Evolutionary conservation across 2,888 invertebrate species (phyloP).

Genomic region (Bedellia somnulentella): DNA sequence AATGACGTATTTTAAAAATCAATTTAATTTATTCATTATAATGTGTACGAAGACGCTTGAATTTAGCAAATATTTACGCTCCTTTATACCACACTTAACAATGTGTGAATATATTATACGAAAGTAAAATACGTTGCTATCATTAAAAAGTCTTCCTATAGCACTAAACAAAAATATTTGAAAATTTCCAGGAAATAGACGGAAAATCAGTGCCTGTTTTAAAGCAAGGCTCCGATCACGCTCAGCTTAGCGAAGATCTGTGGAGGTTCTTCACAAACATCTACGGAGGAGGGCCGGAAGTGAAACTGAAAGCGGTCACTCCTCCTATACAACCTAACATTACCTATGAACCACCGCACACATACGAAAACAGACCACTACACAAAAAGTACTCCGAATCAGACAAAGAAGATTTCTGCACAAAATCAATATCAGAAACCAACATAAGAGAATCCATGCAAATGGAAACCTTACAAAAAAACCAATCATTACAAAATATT

Average conservation of each 20-base stretch:
- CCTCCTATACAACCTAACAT: too few relatives aligned
- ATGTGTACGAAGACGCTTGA: neutral
- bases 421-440: conserved; percentile 37
- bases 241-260: conserved; percentile 79
- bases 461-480: conserved; percentile 34
- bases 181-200: conserved; percentile 42
- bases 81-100: too few relatives aligned
- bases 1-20: neutral
- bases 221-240: conserved; percentile 66
- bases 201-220: conserved; percentile 30
- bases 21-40: neutral
- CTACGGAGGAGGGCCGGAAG: conserved; percentile 90
- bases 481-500: conserved; percentile 48
- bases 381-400: conserved; percentile 40
- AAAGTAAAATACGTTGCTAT: too few relatives aligned
- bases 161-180: too few relatives aligned
- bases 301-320: conserved; percentile 39
- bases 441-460: conserved; percentile 30
- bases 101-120: too few relatives aligned
- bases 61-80: neutral
- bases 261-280: conserved; percentile 86
- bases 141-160: too few relatives aligned
- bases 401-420: conserved; percentile 44
- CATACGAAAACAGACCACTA: conserved; percentile 13
- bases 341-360: conserved; percentile 10